Evolutionary conservation across 2,797 vertebrate genomes (phyloP).

Genomic region (Mionectes olivaceus): DNA sequence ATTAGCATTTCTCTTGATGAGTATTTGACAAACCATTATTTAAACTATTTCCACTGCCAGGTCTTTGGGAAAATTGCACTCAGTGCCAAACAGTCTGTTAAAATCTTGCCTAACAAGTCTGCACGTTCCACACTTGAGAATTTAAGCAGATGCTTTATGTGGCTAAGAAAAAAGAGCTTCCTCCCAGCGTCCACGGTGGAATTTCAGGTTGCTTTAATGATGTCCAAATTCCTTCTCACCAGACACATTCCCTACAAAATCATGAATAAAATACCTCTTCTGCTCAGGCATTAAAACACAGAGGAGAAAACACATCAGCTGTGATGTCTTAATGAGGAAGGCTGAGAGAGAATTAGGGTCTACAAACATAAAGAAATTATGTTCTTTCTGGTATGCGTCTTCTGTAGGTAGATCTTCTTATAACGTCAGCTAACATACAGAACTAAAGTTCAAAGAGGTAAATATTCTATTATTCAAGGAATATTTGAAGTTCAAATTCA

Average conservation of each 20-base stretch:
- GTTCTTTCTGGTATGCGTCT: background rate
- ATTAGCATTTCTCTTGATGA: conserved; percentile 69
- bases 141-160: conserved; percentile 66
- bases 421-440: background rate
- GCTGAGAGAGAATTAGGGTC: background rate
- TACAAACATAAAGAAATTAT: background rate
- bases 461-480: background rate
- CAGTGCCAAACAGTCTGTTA: conserved; percentile 77
- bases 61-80: conserved; percentile 68
- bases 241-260: conserved; percentile 8
- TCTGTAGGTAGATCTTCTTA: background rate
- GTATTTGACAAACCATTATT: conserved; percentile 76
- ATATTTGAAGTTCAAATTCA: background rate
- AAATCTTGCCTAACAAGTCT: conserved; percentile 67
- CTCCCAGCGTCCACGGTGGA: conserved; percentile 22
- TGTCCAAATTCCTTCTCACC: conserved; percentile 18
- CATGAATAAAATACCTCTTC: conserved; percentile 57
- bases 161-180: conserved; percentile 16
- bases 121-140: conserved; percentile 60
- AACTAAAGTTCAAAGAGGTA: background rate
- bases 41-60: conserved; percentile 75
- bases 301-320: conserved; percentile 51
- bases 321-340: conserved; percentile 55
- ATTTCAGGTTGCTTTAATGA: conserved; percentile 12
- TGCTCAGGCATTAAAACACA: conserved; percentile 21